Percentiles rank a stretch among this genome's conserved stretches.
Conservation (phyloP, 2,797 vertebrate species). For the Echiichthys vipera region DNA sequence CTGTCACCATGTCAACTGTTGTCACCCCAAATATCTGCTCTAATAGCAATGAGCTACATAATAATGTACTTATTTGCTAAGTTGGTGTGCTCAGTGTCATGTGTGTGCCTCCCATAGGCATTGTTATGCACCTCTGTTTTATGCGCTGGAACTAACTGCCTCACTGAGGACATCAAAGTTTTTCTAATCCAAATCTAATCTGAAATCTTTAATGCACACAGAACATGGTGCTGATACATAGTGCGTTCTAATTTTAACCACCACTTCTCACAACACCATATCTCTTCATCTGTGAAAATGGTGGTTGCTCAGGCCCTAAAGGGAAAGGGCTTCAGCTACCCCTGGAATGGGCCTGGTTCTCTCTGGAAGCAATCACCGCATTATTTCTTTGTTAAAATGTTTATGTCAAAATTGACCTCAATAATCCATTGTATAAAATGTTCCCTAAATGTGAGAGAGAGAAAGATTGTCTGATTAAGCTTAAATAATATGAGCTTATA, state of each 20-base stretch:
- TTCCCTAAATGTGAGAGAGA: neutral
- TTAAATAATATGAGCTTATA: neutral
- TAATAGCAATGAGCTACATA: constrained; percentile 8
- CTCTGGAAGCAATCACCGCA: neutral
- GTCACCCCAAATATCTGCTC: constrained; percentile 6
- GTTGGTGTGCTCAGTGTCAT: constrained; percentile 22
- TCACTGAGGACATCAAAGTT: constrained; percentile 67
- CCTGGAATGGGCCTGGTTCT: neutral
- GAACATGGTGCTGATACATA: constrained; percentile 40
- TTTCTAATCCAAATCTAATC: constrained; percentile 69
- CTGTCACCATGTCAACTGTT: constrained; percentile 11
- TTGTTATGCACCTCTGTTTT: constrained; percentile 39
- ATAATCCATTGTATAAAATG: neutral
- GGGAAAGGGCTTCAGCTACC: constrained; percentile 26
- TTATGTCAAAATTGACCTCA: neutral
- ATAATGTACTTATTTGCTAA: constrained; percentile 34
- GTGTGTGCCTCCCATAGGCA: constrained; percentile 39
- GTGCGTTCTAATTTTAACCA: constrained; percentile 65
- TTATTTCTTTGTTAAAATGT: neutral
- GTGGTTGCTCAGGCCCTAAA: constrained; percentile 41
- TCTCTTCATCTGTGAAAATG: constrained; percentile 47
- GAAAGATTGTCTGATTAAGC: neutral
- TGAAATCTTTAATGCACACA: constrained; percentile 61
- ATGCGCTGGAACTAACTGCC: constrained; percentile 54
- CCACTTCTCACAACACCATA: constrained; percentile 34